Evolutionary conservation across 2,888 invertebrate species (phyloP), one percentile per base, ranked within the genome.

Genomic region (Ethmia dodecea): DNA sequence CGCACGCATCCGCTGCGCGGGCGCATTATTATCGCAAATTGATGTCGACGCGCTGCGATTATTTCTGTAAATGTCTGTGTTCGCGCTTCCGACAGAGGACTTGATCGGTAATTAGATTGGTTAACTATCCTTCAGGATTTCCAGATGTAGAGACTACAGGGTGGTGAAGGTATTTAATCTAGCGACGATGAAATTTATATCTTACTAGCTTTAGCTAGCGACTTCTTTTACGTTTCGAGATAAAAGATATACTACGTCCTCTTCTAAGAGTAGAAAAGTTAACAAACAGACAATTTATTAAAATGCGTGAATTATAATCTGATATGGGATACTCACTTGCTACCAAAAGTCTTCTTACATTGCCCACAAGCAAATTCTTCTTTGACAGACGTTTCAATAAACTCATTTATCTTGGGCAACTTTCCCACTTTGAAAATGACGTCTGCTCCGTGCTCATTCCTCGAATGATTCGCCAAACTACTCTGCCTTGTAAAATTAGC

Each of bases 401-500:
- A n/a, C 24, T 60, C 58, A 1, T 48, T 43, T 3, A 51, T 42
- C 1, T 45, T 33, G 6, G 51, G 33, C 8, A 54, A 31, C 31
- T 57, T 60, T 1, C 49, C 36, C 5, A 46, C 42, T 30, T 60
- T 62, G 2, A 11, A 3, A 26, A 41, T 36, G 1, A 40, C 39
- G 2, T 49, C 45, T 4, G 55, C 46, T 28, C 79, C 74, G 46
- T 91, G 91, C 35, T 87, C 88, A 45, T 50, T 73, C 46, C 69
- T 86, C 34, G 81, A 73, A 62, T 94, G 94, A 37, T 87, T 88
- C 16, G 88, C 86, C 32, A 92, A 75, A 51, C 91, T 91, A 29
- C 90, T 89, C 48, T 90, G 89, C 14, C 92, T 79, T 0, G 90
- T 88, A 57, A 94, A 95, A 41, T 88, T 88, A 0, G 88, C 78